Conservation (phyloP, 2,113 vertebrate species). For the Neofelis nebulosa region DNA sequence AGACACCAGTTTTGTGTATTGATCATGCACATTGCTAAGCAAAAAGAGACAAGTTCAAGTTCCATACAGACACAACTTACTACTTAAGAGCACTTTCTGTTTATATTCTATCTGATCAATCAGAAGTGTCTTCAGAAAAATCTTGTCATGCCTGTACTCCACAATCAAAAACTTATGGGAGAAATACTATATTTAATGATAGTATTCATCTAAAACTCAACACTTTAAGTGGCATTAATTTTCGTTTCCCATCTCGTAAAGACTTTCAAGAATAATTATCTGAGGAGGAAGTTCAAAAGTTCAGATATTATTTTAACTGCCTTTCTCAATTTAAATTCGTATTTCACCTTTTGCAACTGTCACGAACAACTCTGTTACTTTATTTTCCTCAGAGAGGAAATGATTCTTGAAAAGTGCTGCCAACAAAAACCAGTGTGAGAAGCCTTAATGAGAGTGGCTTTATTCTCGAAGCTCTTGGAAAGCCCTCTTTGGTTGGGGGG, state of each 20-base stretch:
- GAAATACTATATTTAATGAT: slow-evolving; percentile 49
- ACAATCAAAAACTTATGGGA: slow-evolving; percentile 65
- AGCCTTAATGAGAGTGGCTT: slow-evolving; percentile 53
- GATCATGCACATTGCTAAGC: neutral
- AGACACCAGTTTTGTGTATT: neutral
- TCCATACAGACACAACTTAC: neutral
- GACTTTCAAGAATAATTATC: slow-evolving; percentile 64
- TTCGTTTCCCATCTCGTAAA: slow-evolving; percentile 66
- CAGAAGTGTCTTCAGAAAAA: slow-evolving; percentile 49
- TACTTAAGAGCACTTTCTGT: slow-evolving; percentile 48
- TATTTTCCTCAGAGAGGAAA: slow-evolving; percentile 44
- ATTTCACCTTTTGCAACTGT: slow-evolving; percentile 55
- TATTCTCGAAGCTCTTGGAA: slow-evolving; percentile 40
- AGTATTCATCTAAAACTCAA: slow-evolving; percentile 56
- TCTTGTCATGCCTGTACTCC: slow-evolving; percentile 44
- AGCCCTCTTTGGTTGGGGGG: neutral
- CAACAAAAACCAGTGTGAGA: slow-evolving; percentile 46
- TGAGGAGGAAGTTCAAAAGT: slow-evolving; percentile 77
- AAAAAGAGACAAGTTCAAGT: slow-evolving; percentile 24
- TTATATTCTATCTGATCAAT: slow-evolving; percentile 34
- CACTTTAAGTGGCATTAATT: slow-evolving; percentile 70
- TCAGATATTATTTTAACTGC: slow-evolving; percentile 73
- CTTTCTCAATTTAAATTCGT: slow-evolving; percentile 48
- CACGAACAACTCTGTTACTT: neutral
- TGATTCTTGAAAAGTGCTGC: slow-evolving; percentile 40